Evolutionary conservation across 2,113 vertebrate species (phyloP).

Genomic region (Leptosomus discolor): DNA sequence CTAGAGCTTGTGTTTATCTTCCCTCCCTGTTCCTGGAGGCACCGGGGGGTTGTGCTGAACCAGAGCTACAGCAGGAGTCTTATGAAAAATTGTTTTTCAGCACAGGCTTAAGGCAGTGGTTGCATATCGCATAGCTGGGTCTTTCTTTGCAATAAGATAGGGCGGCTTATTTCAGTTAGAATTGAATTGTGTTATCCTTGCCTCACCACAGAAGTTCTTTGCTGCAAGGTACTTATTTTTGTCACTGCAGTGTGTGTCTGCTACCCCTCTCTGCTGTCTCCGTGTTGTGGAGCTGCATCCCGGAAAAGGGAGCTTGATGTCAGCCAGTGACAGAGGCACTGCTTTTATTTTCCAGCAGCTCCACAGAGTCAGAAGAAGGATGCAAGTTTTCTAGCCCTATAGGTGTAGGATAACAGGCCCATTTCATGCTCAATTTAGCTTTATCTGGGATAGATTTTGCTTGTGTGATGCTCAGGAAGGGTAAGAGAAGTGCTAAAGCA

Average conservation of each 20-base stretch:
- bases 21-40: neutral
- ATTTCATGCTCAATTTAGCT: neutral
- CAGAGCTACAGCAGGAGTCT: neutral
- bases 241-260: neutral
- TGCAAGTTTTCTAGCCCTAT: neutral
- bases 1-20: neutral
- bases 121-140: neutral
- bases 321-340: neutral
- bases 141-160: neutral
- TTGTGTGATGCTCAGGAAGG: neutral
- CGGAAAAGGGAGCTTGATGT: neutral
- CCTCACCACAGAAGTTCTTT: neutral
- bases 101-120: neutral
- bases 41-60: neutral
- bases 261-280: neutral
- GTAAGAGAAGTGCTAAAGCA: neutral
- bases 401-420: neutral
- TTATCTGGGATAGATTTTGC: neutral
- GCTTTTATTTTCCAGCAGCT: neutral
- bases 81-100: neutral
- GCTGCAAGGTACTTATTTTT: constrained; percentile 1
- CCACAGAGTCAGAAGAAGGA: neutral
- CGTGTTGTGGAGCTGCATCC: neutral
- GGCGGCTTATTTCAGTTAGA: neutral
- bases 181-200: neutral